These are phyloP conservation scores for Acanthornis magna DNA, from an alignment of 2,797 vertebrate genomes.

Conservation along the genomic window DNA sequence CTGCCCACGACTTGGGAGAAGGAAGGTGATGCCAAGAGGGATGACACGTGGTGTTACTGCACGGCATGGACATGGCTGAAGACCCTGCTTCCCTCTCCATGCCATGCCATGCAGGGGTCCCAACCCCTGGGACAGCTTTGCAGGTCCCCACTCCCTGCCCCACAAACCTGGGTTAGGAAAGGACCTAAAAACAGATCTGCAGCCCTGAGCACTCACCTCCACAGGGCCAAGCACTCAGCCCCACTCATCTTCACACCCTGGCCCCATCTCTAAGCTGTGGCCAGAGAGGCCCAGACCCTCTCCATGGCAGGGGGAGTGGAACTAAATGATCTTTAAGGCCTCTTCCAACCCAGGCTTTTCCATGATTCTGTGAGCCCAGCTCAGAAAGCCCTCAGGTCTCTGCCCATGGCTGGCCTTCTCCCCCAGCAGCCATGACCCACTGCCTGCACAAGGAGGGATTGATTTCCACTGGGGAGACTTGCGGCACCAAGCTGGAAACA, in stretches of 20 bases:
- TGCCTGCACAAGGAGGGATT: neutral
- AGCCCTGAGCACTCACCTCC: neutral
- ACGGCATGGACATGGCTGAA: neutral
- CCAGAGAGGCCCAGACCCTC: neutral
- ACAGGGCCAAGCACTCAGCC: neutral
- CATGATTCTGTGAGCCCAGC: neutral
- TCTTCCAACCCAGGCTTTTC: neutral
- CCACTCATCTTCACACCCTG: neutral
- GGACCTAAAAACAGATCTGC: rapidly evolving
- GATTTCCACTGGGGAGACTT: neutral
- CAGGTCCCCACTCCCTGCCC: neutral
- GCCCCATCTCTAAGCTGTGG: neutral
- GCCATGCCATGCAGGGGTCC: neutral
- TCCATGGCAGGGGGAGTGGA: neutral
- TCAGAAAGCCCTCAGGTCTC: neutral
- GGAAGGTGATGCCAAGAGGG: neutral
- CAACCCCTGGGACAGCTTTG: neutral
- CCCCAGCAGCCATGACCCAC: rapidly evolving
- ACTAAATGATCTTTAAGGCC: neutral
- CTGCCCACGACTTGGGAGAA: neutral
- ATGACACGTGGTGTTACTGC: neutral
- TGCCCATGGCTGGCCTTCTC: neutral
- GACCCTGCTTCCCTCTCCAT: neutral
- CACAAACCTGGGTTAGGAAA: neutral
- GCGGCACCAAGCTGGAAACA: rapidly evolving